Conservation (phyloP, 2,113 vertebrate species). For the Dascyllus trimaculatus region DNA sequence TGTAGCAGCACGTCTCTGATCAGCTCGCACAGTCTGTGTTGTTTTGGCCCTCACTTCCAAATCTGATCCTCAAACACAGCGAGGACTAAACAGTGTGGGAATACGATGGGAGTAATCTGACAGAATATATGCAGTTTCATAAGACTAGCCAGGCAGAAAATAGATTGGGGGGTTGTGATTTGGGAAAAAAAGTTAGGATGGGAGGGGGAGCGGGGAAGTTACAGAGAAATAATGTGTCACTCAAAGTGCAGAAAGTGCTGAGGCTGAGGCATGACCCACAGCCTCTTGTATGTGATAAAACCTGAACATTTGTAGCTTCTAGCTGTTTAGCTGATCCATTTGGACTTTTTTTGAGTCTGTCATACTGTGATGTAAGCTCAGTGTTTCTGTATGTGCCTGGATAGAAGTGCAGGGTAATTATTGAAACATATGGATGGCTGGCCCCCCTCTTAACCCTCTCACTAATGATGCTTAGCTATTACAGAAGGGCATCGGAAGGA, state of each 20-base stretch:
- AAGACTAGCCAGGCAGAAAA: conserved; percentile 91
- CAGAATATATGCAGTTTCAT: conserved; percentile 91
- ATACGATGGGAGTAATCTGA: conserved; percentile 76
- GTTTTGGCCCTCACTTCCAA: conserved; percentile 51
- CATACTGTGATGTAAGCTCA: conserved; percentile 7
- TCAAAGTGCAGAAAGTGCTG: conserved; percentile 80
- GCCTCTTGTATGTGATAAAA: conserved; percentile 60
- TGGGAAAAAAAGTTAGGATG: conserved; percentile 39
- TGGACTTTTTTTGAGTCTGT: not conserved
- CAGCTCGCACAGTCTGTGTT: conserved; percentile 20
- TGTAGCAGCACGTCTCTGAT: conserved; percentile 32
- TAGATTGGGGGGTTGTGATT: conserved; percentile 84
- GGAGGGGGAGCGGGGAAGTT: conserved; percentile 48
- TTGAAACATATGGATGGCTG: conserved; percentile 78
- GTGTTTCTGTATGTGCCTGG: conserved; percentile 48
- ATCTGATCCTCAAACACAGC: conserved; percentile 49
- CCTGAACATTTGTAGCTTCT: conserved; percentile 57
- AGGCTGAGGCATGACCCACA: conserved; percentile 47
- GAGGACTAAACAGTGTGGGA: conserved; percentile 56
- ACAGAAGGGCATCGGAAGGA: conserved; percentile 79
- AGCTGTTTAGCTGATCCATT: conserved; percentile 18
- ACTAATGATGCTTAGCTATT: conserved; percentile 79
- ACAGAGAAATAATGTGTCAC: conserved; percentile 87
- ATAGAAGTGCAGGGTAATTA: conserved; percentile 78
- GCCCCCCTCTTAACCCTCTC: conserved; percentile 72